phyloP scores from a whole-genome alignment of 1,140 invertebrate genomes.

The Pogonomyrmex barbatus region DNA sequence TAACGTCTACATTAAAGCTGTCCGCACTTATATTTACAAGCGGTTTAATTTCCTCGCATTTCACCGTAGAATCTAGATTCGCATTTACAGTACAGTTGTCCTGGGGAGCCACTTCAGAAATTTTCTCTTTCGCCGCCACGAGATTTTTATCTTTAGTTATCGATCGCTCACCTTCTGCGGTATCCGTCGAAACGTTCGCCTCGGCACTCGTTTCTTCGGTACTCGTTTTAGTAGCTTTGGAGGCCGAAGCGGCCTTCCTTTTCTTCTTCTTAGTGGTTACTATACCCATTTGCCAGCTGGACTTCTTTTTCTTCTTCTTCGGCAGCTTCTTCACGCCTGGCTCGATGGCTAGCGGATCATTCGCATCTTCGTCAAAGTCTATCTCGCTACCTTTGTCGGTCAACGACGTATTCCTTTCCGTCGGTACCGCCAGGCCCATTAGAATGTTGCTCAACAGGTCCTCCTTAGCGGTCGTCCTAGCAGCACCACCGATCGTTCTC shows the following conservation, averaged over 20 bases:
- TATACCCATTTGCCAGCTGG: constrained; percentile 81
- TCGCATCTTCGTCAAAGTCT: constrained; percentile 55
- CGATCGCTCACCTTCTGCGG: neutral
- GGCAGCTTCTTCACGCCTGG: constrained; percentile 33
- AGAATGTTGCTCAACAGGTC: constrained; percentile 77
- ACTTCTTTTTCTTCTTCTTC: constrained; percentile 81
- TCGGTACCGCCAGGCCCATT: constrained; percentile 68
- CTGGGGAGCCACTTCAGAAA: neutral
- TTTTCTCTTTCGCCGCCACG: neutral
- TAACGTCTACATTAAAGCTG: neutral
- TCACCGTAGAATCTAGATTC: neutral
- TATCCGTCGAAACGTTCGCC: neutral
- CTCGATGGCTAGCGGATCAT: constrained; percentile 22
- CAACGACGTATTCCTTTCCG: constrained; percentile 37
- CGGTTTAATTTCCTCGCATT: neutral
- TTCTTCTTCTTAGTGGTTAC: constrained; percentile 79
- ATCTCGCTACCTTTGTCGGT: constrained; percentile 55
- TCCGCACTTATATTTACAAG: neutral
- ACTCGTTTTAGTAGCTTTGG: neutral
- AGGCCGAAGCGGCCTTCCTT: constrained; percentile 57
- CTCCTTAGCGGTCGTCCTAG: constrained; percentile 66
- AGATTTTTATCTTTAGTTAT: neutral
- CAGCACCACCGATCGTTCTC: neutral
- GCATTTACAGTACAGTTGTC: neutral
- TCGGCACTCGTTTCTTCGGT: neutral